Conservation (phyloP, 2,113 vertebrate genomes). For the Aptenodytes forsteri region DNA sequence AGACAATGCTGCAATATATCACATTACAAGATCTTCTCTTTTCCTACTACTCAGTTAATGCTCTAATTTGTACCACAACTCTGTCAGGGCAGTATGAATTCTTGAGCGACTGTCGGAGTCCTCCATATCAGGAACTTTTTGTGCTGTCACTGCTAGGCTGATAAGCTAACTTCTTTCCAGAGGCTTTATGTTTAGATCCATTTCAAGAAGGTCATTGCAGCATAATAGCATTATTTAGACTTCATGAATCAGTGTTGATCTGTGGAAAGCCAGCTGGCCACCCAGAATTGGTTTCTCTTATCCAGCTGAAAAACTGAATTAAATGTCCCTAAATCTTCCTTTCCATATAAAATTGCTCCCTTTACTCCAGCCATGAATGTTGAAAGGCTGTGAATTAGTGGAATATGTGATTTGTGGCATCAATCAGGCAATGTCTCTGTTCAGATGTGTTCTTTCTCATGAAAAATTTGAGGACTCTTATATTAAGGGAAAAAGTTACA, state of each 20-base stretch:
- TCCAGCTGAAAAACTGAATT: constrained; percentile 6
- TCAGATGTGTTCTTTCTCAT: not conserved
- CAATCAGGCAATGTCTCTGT: not conserved
- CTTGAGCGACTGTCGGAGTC: not conserved
- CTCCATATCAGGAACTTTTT: not conserved
- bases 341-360: not conserved
- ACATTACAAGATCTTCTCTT: not conserved
- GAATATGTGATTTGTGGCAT: constrained; percentile 15
- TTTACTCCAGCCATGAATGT: constrained; percentile 4
- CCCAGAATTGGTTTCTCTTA: not conserved
- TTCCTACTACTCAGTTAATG: not conserved
- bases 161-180: not conserved
- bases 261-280: not conserved
- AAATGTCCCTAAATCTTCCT: constrained; percentile 13
- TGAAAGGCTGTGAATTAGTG: not conserved
- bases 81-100: not conserved
- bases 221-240: not conserved
- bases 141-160: not conserved
- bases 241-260: not conserved
- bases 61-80: not conserved
- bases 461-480: not conserved
- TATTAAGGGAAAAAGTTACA: not conserved
- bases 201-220: not conserved
- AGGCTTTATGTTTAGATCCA: not conserved
- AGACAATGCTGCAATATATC: not conserved